Evolutionary conservation across 1,140 invertebrate genomes (phyloP), one percentile per base, ranked within the genome.

Genomic region (Magallana gigas): DNA sequence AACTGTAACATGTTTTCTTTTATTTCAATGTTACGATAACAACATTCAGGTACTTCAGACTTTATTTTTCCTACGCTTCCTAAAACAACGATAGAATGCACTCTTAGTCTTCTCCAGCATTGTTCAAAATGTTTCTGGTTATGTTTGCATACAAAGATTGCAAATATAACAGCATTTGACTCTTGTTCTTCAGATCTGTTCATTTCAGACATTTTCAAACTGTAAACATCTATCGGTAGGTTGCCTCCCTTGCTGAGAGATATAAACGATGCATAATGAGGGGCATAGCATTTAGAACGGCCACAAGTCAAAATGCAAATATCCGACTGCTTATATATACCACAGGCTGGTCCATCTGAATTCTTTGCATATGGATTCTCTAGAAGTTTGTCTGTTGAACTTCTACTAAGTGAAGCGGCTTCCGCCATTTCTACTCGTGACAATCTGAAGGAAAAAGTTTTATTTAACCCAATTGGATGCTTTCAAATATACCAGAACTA

Each of bases 81-180:
- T 8, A 23, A 8, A 1, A 71, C 7, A 71, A 71, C 64, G 11
- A 8, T 18, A 9, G 23, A 29, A 8, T 8, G 9, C 18, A 9
- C 6, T 23, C 36, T n/a, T 18, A 71, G 23, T 23, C 1, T 29
- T 71, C 7, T 71, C 8, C 11, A 71, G 8, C 36, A 7, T 29
- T 23, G 7, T 23, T 71, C 36, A 9, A 71, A 71, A 7, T 71
- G 18, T 23, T 71, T 71, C 12, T 71, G 18, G 18, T 18, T 71
- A 11, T 71, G 64, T 71, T 71, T 71, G 12, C 64, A 71, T 11
- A 71, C 64, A 71, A 71, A 29, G n/a, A n/a, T n/a, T n/a, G n/a
- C n/a, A n/a, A 5, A 71, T 7, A 9, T 7, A n/a, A 11, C 18
- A 29, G 5, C 8, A n/a, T 29, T 29, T 71, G 64, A 23, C 64